phyloP scores from a whole-genome alignment of 1,140 invertebrate species.

The Heterodera carotae region DNA sequence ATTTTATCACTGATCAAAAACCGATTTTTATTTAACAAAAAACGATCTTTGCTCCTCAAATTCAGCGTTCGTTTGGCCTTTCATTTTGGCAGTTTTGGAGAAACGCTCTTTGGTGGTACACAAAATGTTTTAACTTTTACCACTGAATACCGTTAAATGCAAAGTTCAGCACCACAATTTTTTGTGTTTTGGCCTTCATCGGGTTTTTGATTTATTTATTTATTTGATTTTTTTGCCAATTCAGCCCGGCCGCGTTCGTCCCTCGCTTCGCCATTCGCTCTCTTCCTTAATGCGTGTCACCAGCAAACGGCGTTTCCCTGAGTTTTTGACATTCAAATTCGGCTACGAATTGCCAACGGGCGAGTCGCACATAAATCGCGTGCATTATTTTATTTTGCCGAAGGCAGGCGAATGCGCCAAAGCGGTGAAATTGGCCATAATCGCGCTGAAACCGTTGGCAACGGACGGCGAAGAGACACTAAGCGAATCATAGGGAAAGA shows the following conservation, averaged over 20 bases:
- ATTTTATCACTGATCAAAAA: conserved; percentile 8
- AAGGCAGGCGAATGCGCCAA: conserved; percentile 55
- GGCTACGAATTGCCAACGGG: conserved; percentile 54
- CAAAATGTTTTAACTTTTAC: too few species aligned
- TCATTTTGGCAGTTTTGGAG: too few species aligned
- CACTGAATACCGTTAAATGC: too few species aligned
- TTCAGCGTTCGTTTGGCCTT: neutral
- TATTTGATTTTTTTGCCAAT: conserved; percentile 7
- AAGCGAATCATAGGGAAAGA: neutral
- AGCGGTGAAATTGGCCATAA: conserved; percentile 42
- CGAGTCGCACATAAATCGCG: conserved; percentile 42
- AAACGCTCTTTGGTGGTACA: too few species aligned
- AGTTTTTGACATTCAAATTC: conserved; percentile 88
- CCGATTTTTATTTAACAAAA: neutral
- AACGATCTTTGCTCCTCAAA: neutral
- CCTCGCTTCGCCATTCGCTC: conserved; percentile 81
- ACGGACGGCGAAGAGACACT: conserved; percentile 16
- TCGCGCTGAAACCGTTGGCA: conserved; percentile 26
- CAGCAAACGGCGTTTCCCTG: conserved; percentile 86
- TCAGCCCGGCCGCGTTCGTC: conserved; percentile 76
- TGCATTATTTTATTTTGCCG: conserved; percentile 48
- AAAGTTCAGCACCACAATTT: too few species aligned
- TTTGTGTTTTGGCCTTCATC: too few species aligned
- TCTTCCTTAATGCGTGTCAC: conserved; percentile 96
- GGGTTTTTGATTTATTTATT: neutral